These are phyloP conservation scores for Prionailurus bengalensis DNA, from an alignment of 2,113 vertebrate genomes.

Conservation along the genomic window DNA sequence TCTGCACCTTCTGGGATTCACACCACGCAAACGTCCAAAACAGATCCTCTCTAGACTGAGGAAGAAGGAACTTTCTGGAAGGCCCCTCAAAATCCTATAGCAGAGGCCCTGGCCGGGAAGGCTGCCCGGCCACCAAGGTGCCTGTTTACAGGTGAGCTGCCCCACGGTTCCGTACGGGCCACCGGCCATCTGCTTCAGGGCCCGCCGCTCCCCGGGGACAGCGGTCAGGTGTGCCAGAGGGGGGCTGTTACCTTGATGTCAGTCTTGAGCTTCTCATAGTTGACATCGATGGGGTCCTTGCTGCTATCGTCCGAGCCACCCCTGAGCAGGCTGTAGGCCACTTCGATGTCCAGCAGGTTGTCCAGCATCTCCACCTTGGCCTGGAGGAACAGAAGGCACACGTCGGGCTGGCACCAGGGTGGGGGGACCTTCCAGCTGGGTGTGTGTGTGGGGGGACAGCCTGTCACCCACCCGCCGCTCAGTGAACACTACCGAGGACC, in stretches of 20 bases:
- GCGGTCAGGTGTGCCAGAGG: background rate
- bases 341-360: slow-evolving; percentile 98
- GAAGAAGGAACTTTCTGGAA: background rate
- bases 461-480: accelerated
- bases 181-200: background rate
- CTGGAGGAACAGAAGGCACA: slow-evolving; percentile 82
- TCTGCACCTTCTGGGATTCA: background rate
- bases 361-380: slow-evolving; percentile 99
- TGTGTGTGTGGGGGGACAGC: no score
- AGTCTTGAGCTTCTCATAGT: slow-evolving; percentile 98
- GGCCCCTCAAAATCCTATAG: background rate
- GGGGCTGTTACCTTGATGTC: slow-evolving; percentile 93
- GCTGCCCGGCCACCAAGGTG: background rate
- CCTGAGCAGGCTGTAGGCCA: slow-evolving; percentile 97
- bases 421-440: background rate
- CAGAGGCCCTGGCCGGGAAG: background rate
- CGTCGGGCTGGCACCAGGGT: background rate
- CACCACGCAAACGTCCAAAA: no score
- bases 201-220: background rate
- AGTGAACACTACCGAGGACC: background rate
- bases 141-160: background rate
- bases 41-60: background rate
- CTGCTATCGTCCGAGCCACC: slow-evolving; percentile 95
- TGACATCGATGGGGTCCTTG: slow-evolving; percentile 97
- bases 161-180: background rate